Conservation (phyloP, 2,797 vertebrate genomes). For the Ispidina picta region DNA sequence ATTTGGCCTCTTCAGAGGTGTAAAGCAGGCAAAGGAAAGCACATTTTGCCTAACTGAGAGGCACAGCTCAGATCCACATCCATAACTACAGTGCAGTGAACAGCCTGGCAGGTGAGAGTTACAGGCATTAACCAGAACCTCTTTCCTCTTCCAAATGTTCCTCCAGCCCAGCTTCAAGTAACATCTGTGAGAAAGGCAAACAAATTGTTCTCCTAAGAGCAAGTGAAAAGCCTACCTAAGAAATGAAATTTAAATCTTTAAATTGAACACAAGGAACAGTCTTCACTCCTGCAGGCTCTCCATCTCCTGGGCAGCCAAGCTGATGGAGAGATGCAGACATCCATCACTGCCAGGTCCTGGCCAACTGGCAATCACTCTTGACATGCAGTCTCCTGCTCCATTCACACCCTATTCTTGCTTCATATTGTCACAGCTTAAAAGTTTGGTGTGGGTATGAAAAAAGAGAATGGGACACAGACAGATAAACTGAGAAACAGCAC, state of each 20-base stretch:
- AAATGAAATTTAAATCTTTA: not conserved
- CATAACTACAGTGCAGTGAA: not conserved
- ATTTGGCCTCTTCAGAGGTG: not conserved
- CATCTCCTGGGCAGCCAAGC: not conserved
- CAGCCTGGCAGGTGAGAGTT: not conserved
- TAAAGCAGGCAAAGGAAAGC: not conserved
- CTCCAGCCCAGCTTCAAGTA: not conserved
- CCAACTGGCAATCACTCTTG: not conserved
- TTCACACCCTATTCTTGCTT: not conserved
- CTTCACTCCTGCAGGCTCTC: not conserved
- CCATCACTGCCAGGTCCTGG: not conserved
- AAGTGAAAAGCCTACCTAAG: not conserved
- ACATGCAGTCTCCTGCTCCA: not conserved
- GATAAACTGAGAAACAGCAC: not conserved
- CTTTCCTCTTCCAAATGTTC: not conserved
- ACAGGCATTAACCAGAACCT: not conserved
- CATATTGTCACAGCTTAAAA: not conserved
- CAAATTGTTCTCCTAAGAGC: not conserved
- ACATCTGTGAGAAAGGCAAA: not conserved
- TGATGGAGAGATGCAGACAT: fast-evolving
- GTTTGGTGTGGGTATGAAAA: not conserved
- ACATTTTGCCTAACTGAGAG: not conserved
- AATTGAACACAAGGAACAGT: not conserved
- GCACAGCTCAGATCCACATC: not conserved
- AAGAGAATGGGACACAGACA: not conserved